Evolutionary conservation across 2,888 invertebrate species (phyloP).

Genomic region (Parelbella ahira): DNA sequence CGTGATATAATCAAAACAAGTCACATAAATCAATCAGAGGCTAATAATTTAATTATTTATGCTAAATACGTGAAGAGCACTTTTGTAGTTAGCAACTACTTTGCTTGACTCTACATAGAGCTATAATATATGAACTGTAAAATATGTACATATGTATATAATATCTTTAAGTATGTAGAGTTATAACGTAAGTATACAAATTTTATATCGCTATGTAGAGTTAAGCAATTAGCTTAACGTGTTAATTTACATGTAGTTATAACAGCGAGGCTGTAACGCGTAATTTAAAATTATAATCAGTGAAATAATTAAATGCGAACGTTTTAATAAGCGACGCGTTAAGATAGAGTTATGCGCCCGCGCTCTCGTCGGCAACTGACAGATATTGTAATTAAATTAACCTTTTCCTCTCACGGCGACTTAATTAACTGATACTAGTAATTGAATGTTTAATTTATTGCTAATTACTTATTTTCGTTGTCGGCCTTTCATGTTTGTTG

Average conservation of each 20-base stretch:
- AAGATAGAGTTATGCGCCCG: conserved; percentile 23
- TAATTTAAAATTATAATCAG: conserved; percentile 17
- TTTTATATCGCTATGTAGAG: too few species aligned
- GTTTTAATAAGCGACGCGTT: conserved; percentile 20
- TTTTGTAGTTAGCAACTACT: too few species aligned
- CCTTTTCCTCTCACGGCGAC: conserved; percentile 39
- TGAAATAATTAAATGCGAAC: conserved; percentile 11
- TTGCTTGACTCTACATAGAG: too few species aligned
- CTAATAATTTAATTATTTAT: too few species aligned
- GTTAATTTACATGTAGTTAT: background rate
- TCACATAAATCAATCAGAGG: too few species aligned
- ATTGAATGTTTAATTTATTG: conserved; percentile 72
- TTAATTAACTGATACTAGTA: conserved; percentile 57
- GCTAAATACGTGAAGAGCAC: too few species aligned
- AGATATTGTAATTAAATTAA: conserved; percentile 49
- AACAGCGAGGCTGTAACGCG: conserved; percentile 11
- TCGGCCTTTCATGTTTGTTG: conserved; percentile 1
- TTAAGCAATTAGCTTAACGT: too few species aligned
- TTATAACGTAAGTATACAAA: too few species aligned
- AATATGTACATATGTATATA: too few species aligned
- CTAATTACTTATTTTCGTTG: conserved; percentile 46
- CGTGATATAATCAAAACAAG: too few species aligned
- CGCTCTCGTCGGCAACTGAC: conserved; percentile 31
- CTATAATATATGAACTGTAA: too few species aligned
- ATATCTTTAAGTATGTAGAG: too few species aligned